A percentile compares a stretch with the other conserved stretches of the same genome.
Conservation (phyloP, 2,113 vertebrate species). For the Ceuthmochares aereus region DNA sequence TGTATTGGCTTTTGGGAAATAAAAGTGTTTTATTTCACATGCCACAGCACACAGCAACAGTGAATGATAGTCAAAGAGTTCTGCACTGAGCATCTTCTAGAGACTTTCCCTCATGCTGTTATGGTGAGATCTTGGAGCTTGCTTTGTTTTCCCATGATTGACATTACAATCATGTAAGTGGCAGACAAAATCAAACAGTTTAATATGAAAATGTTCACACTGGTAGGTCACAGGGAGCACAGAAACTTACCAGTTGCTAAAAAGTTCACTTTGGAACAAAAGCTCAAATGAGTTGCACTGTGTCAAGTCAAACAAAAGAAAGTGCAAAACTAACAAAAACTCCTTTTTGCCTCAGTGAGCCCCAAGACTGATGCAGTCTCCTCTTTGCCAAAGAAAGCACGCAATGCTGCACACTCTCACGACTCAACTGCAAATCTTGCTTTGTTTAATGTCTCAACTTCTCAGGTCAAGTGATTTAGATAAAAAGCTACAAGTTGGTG, state of each 20-base stretch:
- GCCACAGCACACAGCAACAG: background rate
- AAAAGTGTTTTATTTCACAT: background rate
- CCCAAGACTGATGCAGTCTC: background rate
- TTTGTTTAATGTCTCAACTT: background rate
- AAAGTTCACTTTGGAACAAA: slow-evolving; percentile 24
- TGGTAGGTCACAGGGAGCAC: background rate
- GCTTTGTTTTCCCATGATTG: background rate
- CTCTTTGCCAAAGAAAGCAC: background rate
- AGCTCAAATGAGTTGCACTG: background rate
- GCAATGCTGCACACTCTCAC: background rate
- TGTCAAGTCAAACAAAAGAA: slow-evolving; percentile 21
- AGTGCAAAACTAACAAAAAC: slow-evolving; percentile 26
- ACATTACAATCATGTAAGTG: background rate
- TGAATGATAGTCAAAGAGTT: background rate
- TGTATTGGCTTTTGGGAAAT: background rate
- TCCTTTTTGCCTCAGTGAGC: slow-evolving; percentile 21
- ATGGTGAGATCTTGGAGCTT: background rate
- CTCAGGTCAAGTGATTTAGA: slow-evolving; percentile 31
- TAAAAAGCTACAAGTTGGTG: background rate
- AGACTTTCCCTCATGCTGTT: background rate
- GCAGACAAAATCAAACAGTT: slow-evolving; percentile 9
- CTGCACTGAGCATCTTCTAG: background rate
- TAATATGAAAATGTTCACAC: background rate
- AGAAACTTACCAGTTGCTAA: background rate
- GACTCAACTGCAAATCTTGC: background rate